These are phyloP conservation scores for Idris sp. DNA, from an alignment of 1,140 invertebrate species.

Conservation along the genomic window DNA sequence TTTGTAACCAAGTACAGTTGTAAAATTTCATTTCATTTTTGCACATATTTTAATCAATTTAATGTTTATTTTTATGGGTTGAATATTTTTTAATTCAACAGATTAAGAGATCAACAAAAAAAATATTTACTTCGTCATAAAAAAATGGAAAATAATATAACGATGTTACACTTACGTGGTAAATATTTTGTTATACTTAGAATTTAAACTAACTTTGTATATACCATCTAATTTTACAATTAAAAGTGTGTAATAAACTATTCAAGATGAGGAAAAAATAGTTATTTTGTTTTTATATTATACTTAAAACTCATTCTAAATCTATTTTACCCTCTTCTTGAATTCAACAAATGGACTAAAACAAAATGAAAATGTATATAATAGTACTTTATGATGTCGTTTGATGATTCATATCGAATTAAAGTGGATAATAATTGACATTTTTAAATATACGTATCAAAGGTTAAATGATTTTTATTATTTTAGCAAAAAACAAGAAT, in stretches of 20 bases:
- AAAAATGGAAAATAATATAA: background rate
- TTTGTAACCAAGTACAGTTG: too few species aligned
- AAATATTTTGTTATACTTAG: constrained; percentile 41
- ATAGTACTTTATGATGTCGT: constrained; percentile 20
- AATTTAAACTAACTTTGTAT: constrained; percentile 27
- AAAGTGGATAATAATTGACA: constrained; percentile 13
- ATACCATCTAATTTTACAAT: constrained; percentile 19
- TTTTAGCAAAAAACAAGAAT: background rate
- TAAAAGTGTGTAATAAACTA: constrained; percentile 18
- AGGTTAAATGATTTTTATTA: constrained; percentile 12
- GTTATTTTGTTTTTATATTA: background rate
- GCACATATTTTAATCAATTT: too few species aligned
- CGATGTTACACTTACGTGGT: constrained; percentile 22
- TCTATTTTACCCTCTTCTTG: constrained; percentile 8
- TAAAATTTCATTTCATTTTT: too few species aligned
- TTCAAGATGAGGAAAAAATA: constrained; percentile 9
- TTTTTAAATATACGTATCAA: constrained; percentile 13
- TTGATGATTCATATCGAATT: constrained; percentile 16
- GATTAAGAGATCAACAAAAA: too few species aligned
- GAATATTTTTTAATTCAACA: too few species aligned
- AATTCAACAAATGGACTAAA: constrained; percentile 1
- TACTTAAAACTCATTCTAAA: background rate
- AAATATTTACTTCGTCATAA: too few species aligned
- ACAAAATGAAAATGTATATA: constrained; percentile 20
- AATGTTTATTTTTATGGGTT: too few species aligned